Conservation (phyloP, 2,113 vertebrate species). For the Delphinus delphis region DNA sequence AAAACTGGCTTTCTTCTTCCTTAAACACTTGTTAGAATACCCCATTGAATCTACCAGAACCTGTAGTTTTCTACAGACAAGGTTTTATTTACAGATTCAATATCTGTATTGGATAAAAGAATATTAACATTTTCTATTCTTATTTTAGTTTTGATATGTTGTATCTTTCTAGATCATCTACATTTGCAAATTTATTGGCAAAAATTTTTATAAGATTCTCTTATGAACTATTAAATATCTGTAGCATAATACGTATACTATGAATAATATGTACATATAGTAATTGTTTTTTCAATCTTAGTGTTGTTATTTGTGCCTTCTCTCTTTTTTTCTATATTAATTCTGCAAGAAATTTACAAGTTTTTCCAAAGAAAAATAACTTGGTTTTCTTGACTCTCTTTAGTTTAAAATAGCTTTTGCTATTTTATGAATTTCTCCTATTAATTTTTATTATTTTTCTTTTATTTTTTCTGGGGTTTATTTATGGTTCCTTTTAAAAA, state of each 20-base stretch:
- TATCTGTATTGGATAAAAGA: background rate
- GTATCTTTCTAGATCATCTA: background rate
- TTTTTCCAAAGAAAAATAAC: background rate
- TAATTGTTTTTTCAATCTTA: background rate
- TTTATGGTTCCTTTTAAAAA: background rate
- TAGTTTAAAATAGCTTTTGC: background rate
- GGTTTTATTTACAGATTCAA: background rate
- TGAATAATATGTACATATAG: background rate
- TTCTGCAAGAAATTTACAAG: background rate
- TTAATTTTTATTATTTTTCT: background rate
- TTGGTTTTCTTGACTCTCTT: background rate
- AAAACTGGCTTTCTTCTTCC: background rate
- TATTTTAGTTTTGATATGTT: background rate
- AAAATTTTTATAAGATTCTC: background rate
- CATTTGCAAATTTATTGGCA: background rate
- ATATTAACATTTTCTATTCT: background rate
- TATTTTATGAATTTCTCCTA: background rate
- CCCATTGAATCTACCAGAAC: background rate
- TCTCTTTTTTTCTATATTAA: background rate
- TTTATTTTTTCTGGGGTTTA: background rate
- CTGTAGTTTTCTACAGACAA: background rate
- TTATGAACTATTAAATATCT: background rate
- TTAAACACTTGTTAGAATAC: background rate
- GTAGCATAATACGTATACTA: background rate
- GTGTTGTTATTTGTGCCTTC: background rate